These are phyloP conservation scores for Agapornis roseicollis DNA, from an alignment of 2,113 vertebrate species.

Conservation along the genomic window DNA sequence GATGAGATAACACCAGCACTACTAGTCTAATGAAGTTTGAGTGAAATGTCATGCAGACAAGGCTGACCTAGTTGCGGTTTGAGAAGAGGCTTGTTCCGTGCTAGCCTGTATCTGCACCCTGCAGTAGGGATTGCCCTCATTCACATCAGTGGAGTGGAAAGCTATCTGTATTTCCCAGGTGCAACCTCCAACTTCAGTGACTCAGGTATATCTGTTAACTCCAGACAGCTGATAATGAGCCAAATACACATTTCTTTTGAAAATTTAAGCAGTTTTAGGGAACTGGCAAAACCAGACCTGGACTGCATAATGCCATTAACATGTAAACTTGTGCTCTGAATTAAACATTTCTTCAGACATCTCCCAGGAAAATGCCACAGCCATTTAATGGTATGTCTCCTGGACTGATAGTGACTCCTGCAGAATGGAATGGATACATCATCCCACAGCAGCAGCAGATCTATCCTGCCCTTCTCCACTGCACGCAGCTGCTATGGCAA, in stretches of 20 bases:
- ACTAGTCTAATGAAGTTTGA: background rate
- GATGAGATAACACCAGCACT: background rate
- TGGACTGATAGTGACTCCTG: background rate
- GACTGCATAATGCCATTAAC: background rate
- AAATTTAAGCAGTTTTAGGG: background rate
- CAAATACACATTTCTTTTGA: background rate
- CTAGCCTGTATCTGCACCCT: background rate
- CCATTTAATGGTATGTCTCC: background rate
- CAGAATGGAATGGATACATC: background rate
- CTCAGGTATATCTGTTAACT: background rate
- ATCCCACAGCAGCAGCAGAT: background rate
- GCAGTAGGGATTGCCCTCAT: accelerated
- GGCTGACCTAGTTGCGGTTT: background rate
- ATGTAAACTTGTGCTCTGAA: background rate
- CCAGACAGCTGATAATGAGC: background rate
- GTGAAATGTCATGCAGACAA: background rate
- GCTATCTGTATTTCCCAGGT: background rate
- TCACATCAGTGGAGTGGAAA: background rate
- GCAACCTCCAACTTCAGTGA: background rate
- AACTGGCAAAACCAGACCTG: background rate
- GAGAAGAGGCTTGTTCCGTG: background rate
- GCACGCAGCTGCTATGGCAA: background rate
- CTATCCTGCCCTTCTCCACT: background rate
- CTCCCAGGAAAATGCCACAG: background rate
- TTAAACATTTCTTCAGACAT: background rate